Percentiles rank a stretch among this genome's conserved stretches.
These are phyloP conservation scores for Semotilus atromaculatus DNA, from an alignment of 2,797 vertebrate genomes.

Conservation along the genomic window DNA sequence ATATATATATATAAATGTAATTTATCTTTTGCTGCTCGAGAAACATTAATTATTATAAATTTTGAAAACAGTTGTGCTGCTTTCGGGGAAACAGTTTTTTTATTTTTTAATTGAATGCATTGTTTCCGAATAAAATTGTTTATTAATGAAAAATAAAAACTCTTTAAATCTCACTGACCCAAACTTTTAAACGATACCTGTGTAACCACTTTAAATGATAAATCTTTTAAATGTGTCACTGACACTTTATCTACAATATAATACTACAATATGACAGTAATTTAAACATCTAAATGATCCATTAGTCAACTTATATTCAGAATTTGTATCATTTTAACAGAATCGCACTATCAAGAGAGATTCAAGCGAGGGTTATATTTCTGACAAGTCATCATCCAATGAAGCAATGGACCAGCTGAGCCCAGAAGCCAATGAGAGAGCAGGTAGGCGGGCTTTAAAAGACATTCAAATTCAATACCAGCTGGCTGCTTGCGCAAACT, in stretches of 20 bases:
- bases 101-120: not conserved
- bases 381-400: slow-evolving; percentile 80
- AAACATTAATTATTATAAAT: too few relatives aligned
- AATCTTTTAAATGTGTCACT: slow-evolving; percentile 4
- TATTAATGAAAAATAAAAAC: too few relatives aligned
- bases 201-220: not conserved
- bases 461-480: slow-evolving; percentile 13
- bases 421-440: slow-evolving; percentile 77
- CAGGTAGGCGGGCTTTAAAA: slow-evolving; percentile 76
- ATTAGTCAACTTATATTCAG: slow-evolving; percentile 53
- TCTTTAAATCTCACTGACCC: not conserved
- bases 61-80: not conserved
- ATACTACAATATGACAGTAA: not conserved
- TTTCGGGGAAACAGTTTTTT: not conserved
- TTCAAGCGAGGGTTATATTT: slow-evolving; percentile 75
- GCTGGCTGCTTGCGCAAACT: slow-evolving; percentile 30
- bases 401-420: slow-evolving; percentile 79
- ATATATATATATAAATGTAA: not conserved
- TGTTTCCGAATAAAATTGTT: not conserved
- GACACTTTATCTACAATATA: slow-evolving; percentile 3
- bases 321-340: slow-evolving; percentile 79
- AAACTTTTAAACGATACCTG: not conserved
- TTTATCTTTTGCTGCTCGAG: not conserved
- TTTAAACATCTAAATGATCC: not conserved
- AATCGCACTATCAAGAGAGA: slow-evolving; percentile 75